Evolutionary conservation across 2,113 vertebrate species (phyloP).

Genomic region (Pithys albifrons): DNA sequence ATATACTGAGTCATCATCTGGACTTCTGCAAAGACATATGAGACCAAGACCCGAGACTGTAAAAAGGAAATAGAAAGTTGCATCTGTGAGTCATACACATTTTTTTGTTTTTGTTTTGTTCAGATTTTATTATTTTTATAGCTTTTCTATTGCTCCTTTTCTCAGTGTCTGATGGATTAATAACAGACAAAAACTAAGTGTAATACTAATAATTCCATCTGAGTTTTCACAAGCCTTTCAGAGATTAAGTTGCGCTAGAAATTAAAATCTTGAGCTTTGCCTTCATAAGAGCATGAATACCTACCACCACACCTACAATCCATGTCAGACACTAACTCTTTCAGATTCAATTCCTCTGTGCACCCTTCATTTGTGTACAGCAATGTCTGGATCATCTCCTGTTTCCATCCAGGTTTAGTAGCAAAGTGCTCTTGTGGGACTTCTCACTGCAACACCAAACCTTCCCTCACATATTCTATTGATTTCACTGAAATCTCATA

Average conservation of each 20-base stretch:
- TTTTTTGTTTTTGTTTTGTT: not conserved
- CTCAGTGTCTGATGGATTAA: not conserved
- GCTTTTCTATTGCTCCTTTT: not conserved
- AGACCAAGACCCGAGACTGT: not conserved
- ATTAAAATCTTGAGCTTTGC: not conserved
- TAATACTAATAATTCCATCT: not conserved
- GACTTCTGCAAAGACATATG: not conserved
- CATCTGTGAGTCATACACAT: not conserved
- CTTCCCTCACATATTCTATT: not conserved
- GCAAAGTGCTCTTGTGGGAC: constrained; percentile 12
- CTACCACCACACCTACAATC: not conserved
- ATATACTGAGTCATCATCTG: not conserved
- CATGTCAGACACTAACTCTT: not conserved
- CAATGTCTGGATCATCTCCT: constrained; percentile 22
- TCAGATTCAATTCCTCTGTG: not conserved
- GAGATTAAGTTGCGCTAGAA: not conserved
- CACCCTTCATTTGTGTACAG: not conserved
- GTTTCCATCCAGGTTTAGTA: constrained; percentile 30
- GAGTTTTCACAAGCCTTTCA: not conserved
- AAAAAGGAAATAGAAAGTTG: not conserved
- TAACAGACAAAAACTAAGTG: not conserved
- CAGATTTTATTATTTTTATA: not conserved
- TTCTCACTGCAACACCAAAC: not conserved
- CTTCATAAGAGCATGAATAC: not conserved
- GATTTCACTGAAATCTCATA: constrained; percentile 8